These are phyloP conservation scores for Drosophila kambysellisi DNA, from an alignment of 2,888 invertebrate species.

Conservation along the genomic window DNA sequence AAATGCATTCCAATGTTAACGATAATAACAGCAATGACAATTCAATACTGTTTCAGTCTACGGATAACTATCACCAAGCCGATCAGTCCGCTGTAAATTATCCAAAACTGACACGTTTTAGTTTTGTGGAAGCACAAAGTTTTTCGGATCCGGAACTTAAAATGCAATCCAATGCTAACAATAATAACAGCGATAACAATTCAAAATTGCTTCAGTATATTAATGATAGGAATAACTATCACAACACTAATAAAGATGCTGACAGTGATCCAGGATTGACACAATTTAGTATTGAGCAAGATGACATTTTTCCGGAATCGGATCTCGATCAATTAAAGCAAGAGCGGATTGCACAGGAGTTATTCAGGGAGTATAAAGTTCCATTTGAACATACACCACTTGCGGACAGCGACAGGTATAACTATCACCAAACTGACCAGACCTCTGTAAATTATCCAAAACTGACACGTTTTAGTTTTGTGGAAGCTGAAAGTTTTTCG, in stretches of 20 bases:
- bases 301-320: background rate
- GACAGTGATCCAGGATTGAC: background rate
- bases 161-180: background rate
- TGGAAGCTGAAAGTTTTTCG: background rate
- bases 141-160: background rate
- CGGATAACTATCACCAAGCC: background rate
- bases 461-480: too few species aligned
- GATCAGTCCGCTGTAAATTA: background rate
- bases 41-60: too few species aligned
- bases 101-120: background rate
- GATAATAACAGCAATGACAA: background rate
- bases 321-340: background rate
- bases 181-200: background rate
- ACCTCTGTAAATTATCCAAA: background rate
- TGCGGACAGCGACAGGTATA: background rate
- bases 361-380: background rate
- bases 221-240: background rate
- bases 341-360: too few species aligned
- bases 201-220: background rate
- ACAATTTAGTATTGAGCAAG: background rate
- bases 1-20: background rate
- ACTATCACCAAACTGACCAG: background rate
- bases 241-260: background rate
- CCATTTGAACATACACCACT: background rate
- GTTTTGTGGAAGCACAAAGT: background rate